Evolutionary conservation across 2,113 vertebrate species (phyloP), one percentile per base, ranked within the genome.

Genomic region (Penelope pileata): DNA sequence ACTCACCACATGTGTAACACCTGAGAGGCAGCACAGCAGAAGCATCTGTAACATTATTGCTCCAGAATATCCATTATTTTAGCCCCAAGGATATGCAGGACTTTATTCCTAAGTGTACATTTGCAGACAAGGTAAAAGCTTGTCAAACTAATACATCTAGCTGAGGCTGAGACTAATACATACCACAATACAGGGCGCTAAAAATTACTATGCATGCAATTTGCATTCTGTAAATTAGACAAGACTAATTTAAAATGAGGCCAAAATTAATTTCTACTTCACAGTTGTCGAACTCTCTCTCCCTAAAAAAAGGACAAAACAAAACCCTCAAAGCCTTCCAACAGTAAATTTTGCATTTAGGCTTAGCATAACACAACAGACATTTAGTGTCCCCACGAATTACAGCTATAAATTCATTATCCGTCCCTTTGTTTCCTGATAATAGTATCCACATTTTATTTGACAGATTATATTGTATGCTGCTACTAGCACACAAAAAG

Each of bases 391-490:
- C 72, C 54, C 68, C 48, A 90, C 30, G 79, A 89, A 92, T 70
- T 51, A 75, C 42, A 95, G 27, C 47, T 91, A 70, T 40, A 74
- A 66, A 91, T 93, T 95, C 94, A 91, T 95, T 95, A 85, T 16
- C 94, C 91, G 78, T 86, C 73, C 80, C 67, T 94, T 81, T 90
- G 62, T 86, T 92, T 94, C 67, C 45, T 92, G 58, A 79, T 86
- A 90, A 32, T 78, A 89, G 86, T 45, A 93, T 53, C 63, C 86
- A 96, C 93, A 80, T 53, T 54, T 68, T 45, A 81, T 68, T 88
- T 18, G 1, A 77, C 21, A 5, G 14, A 51, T 80, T 78, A 78
- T 24, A 69, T 17, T 66, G 91, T 93, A 92, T 38, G 12, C 88
- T 87, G 91, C 88, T 93, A 66, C 91, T 85, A 72, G 79, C 91